These are phyloP conservation scores for Elmis aenea DNA, from an alignment of 2,888 invertebrate genomes.

Conservation along the genomic window DNA sequence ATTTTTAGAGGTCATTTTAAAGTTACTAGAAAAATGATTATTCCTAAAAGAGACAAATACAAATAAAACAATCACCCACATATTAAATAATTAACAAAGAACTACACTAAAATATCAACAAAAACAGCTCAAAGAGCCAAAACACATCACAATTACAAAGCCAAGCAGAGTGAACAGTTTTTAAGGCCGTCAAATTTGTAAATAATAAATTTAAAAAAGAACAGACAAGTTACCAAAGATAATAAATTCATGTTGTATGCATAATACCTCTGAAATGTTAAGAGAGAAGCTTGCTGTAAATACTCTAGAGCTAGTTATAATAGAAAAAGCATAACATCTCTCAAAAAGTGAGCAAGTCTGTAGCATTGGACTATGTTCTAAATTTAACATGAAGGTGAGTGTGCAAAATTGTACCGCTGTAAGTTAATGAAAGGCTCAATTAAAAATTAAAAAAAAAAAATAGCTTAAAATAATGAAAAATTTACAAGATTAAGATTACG, in stretches of 20 bases:
- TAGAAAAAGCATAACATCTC: conserved; percentile 20
- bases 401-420: conserved; percentile 10
- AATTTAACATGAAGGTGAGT: conserved; percentile 22
- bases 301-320: conserved; percentile 13
- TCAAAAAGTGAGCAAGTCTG: conserved; percentile 11
- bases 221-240: conserved; percentile 13
- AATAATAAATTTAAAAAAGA: too few relatives aligned
- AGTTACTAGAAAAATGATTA: too few relatives aligned
- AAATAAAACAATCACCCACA: too few relatives aligned
- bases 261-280: conserved; percentile 18
- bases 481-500: too few relatives aligned
- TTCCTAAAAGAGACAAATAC: not conserved
- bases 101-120: too few relatives aligned
- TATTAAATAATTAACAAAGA: too few relatives aligned
- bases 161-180: too few relatives aligned
- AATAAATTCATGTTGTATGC: conserved; percentile 14
- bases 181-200: too few relatives aligned
- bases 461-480: too few relatives aligned
- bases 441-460: not conserved
- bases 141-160: too few relatives aligned
- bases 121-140: too few relatives aligned
- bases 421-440: not conserved
- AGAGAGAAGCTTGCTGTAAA: conserved; percentile 13
- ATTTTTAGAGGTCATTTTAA: too few relatives aligned
- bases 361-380: conserved; percentile 15